These are phyloP conservation scores for Chelon auratus DNA, from an alignment of 2,797 vertebrate genomes.

Conservation along the genomic window DNA sequence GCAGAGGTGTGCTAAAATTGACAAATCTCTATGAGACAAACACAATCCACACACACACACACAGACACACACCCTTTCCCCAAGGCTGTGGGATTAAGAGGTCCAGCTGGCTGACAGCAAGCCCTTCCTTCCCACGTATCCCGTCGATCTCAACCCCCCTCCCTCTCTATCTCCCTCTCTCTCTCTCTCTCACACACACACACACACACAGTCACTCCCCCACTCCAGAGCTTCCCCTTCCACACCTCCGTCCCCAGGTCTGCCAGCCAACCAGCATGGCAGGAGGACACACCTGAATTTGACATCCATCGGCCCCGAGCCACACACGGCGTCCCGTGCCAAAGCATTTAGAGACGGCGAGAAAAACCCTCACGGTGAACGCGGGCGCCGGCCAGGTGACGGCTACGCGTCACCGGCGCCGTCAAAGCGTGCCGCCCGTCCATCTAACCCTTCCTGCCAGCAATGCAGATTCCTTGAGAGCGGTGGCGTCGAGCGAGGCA, in stretches of 20 bases:
- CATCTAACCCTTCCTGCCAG: conserved; percentile 3
- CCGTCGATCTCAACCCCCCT: conserved; percentile 71
- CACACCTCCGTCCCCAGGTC: conserved; percentile 66
- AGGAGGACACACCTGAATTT: conserved; percentile 81
- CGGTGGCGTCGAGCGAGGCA: conserved; percentile 46
- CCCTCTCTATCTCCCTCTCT: neutral
- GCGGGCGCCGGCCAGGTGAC: neutral
- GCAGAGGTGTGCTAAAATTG: conserved; percentile 83
- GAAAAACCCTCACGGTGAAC: conserved; percentile 11
- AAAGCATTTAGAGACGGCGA: conserved; percentile 1
- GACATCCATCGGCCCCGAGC: conserved; percentile 66
- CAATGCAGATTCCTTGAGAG: conserved; percentile 61
- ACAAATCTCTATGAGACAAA: conserved; percentile 81
- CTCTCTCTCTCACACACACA: conserved; percentile 1
- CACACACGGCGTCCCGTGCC: neutral
- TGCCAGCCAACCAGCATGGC: conserved; percentile 68
- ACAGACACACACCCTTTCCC: conserved; percentile 81
- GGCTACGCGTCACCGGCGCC: neutral
- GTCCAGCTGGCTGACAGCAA: conserved; percentile 89
- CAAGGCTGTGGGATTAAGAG: conserved; percentile 89
- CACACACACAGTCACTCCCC: conserved; percentile 6
- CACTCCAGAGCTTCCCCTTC: conserved; percentile 40
- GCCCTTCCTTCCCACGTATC: conserved; percentile 86
- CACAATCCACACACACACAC: conserved; percentile 59
- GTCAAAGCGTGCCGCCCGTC: conserved; percentile 3